Evolutionary conservation across 2,797 vertebrate genomes (phyloP).

Genomic region (Lepilemur septentrionalis): DNA sequence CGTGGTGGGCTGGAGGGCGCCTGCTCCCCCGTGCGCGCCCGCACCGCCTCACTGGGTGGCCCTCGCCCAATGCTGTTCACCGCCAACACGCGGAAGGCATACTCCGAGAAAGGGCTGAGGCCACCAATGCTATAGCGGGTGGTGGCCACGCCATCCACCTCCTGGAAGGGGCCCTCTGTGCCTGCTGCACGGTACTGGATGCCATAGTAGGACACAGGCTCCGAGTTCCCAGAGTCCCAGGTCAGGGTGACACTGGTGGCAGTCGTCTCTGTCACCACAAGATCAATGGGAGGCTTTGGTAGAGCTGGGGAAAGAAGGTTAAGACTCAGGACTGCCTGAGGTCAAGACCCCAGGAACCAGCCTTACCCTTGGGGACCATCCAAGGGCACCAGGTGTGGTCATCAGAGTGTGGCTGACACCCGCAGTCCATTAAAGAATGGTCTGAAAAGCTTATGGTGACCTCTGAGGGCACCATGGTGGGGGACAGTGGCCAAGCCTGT

Average conservation of each 20-base stretch:
- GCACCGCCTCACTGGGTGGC: slow-evolving; percentile 89
- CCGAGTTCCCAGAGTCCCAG: slow-evolving; percentile 97
- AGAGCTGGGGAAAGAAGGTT: slow-evolving; percentile 88
- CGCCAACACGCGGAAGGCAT: slow-evolving; percentile 93
- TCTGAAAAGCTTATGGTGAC: not conserved
- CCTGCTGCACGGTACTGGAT: slow-evolving; percentile 94
- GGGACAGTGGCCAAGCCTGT: not conserved
- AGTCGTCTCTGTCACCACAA: slow-evolving; percentile 96
- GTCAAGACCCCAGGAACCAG: slow-evolving; percentile 57
- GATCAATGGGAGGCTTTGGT: slow-evolving; percentile 92
- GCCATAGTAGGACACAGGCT: slow-evolving; percentile 95
- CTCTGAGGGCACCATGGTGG: not conserved
- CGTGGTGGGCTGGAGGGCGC: slow-evolving; percentile 95
- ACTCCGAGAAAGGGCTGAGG: slow-evolving; percentile 96
- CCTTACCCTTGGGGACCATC: slow-evolving; percentile 20
- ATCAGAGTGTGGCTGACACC: rapidly evolving
- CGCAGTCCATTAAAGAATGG: not conserved
- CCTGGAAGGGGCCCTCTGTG: slow-evolving; percentile 92
- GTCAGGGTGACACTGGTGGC: slow-evolving; percentile 98
- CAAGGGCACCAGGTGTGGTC: not conserved
- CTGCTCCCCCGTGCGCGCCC: slow-evolving; percentile 95
- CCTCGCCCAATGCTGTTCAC: slow-evolving; percentile 97
- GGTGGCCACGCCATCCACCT: slow-evolving; percentile 96
- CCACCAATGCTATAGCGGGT: slow-evolving; percentile 98
- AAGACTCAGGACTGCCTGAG: slow-evolving; percentile 49